Base-by-base conservation (phyloP, 2,113 vertebrate genomes). In the Dasyurus viverrinus region DNA sequence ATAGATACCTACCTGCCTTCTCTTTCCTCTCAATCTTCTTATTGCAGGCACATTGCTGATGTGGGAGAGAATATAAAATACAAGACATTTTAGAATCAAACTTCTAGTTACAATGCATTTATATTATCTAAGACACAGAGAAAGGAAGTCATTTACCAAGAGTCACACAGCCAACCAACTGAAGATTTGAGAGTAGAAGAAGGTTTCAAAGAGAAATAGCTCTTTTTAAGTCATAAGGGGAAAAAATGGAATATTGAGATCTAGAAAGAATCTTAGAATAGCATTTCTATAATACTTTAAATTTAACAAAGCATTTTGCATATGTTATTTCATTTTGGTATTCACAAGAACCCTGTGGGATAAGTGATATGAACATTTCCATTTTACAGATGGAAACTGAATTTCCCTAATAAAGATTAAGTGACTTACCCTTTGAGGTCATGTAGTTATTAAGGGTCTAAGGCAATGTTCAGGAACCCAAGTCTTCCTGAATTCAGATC, bases 41-140 rank as follows among this genome's bases (percentile, higher is more conserved):
- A 68, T 27, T 91, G 53, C 24, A 68, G 57, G 76, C 48, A 52
- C 92, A 92, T 90, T 27, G 12, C 46, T 54, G 36, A 76, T 42
- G 53, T 90, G 93, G 93, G 27, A 47, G 12, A 19, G 91, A 60
- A 92, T 90, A 57, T 42, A 94, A 57, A 94, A 84, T 42, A 8
- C 68, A 84, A 84, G 68, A 19, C 7, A 23, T 16, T 36, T 84
- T n/a, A 84, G 19, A 84, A 19, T 23, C 68, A 84, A 76, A 42
- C 19, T 42, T 42, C n/a, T 84, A 23, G 6, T 84, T 84, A 84
- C n/a, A n/a, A 42, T 84, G 36, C 68, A 42, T 84, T 84, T 42
- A 84, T 84, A 42, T 84, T 84, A 84, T 19, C 68, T 84, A 16
- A 84, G n/a, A 42, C 12, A n/a, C 68, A 84, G 68, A 84, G 68